These are phyloP conservation scores for Helicoverpa armigera DNA, from an alignment of 1,140 invertebrate genomes.

Conservation along the genomic window DNA sequence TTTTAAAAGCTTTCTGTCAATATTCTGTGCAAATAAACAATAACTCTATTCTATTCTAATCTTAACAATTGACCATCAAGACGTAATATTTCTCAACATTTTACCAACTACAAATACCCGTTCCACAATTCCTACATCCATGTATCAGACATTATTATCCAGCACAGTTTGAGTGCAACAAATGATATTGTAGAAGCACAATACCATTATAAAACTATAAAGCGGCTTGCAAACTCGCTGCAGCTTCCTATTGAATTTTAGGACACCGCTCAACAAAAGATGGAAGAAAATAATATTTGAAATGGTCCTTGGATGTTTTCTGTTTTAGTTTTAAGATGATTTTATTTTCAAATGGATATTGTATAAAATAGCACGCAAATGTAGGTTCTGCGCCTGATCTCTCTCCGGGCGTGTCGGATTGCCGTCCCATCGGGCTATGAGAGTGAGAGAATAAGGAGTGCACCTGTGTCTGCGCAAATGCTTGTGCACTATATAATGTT, in stretches of 20 bases:
- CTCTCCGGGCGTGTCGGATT: too few species aligned
- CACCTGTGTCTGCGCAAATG: too few species aligned
- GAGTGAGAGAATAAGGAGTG: too few species aligned
- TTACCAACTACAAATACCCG: not conserved
- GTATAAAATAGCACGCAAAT: too few species aligned
- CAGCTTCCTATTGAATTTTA: conserved; percentile 39
- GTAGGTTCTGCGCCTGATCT: too few species aligned
- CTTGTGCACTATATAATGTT: too few species aligned
- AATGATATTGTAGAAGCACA: conserved; percentile 59
- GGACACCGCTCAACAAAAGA: conserved; percentile 30
- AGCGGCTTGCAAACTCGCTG: conserved; percentile 40
- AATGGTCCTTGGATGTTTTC: not conserved
- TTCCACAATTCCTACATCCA: conserved; percentile 33
- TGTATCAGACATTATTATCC: conserved; percentile 53
- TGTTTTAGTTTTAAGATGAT: not conserved
- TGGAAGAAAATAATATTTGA: conserved; percentile 16
- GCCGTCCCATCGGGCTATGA: too few species aligned
- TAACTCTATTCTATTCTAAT: too few species aligned
- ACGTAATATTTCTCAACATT: too few species aligned
- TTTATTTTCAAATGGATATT: not conserved
- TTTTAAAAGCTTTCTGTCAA: too few species aligned
- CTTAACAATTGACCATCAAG: too few species aligned
- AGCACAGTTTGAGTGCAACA: conserved; percentile 57
- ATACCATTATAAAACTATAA: conserved; percentile 55
- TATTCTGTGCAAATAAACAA: too few species aligned